phyloP scores from a whole-genome alignment of 2,797 vertebrate species.

The Xenops minutus region DNA sequence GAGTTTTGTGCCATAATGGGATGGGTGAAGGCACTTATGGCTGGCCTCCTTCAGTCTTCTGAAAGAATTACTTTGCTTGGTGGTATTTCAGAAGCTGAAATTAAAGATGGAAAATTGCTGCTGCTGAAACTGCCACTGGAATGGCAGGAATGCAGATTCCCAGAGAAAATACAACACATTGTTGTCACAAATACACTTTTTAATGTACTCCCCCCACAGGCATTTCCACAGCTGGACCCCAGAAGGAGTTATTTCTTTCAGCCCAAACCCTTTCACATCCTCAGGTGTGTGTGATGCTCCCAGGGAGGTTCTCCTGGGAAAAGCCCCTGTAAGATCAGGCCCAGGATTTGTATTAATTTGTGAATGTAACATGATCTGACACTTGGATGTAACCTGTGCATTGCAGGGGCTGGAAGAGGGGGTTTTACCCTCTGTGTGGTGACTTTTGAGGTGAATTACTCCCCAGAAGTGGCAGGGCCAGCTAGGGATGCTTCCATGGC shows the following conservation, averaged over 20 bases:
- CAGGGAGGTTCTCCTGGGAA: background rate
- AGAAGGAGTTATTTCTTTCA: background rate
- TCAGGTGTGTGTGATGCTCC: background rate
- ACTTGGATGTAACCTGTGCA: background rate
- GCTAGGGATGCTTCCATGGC: background rate
- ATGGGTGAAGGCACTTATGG: rapidly evolving
- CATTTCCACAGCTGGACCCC: background rate
- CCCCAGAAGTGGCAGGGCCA: background rate
- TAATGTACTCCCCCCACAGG: background rate
- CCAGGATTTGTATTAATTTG: background rate
- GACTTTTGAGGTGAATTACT: background rate
- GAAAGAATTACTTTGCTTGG: background rate
- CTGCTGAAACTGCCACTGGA: background rate
- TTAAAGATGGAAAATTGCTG: background rate
- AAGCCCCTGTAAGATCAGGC: background rate
- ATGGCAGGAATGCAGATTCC: no score
- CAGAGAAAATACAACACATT: rapidly evolving
- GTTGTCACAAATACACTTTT: background rate
- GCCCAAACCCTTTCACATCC: background rate
- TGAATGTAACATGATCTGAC: background rate
- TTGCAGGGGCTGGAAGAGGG: background rate
- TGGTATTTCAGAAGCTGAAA: background rate
- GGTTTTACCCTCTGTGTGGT: background rate
- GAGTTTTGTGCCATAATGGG: background rate
- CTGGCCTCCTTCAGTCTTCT: background rate